These are phyloP conservation scores for Pelobates cultripes DNA, from an alignment of 2,797 vertebrate genomes.

Conservation along the genomic window DNA sequence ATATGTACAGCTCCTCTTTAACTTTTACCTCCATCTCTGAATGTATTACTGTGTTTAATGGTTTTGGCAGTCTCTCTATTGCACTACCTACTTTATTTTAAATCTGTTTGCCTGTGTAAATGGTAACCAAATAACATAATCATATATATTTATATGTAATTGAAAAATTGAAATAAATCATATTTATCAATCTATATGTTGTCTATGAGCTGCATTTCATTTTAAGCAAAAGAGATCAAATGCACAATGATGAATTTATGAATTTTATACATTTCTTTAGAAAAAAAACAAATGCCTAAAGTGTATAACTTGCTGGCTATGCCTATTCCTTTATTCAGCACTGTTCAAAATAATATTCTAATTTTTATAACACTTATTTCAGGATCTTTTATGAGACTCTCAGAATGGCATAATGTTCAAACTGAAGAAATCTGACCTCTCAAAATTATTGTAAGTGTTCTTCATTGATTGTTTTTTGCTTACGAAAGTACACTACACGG, in stretches of 20 bases:
- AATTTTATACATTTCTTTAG: too few species aligned
- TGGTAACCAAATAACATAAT: background rate
- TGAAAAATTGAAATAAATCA: too few species aligned
- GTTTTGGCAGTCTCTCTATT: background rate
- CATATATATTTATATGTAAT: background rate
- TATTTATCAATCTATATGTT: too few species aligned
- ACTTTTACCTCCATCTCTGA: background rate
- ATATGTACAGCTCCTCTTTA: background rate
- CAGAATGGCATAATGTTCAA: background rate
- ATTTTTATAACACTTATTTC: too few species aligned
- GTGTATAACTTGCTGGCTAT: too few species aligned
- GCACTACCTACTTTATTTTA: background rate
- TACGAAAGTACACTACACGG: background rate
- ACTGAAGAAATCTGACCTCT: background rate
- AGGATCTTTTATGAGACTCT: background rate
- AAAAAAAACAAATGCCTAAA: too few species aligned
- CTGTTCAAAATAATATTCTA: too few species aligned
- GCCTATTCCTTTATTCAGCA: background rate
- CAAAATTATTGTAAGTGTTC: background rate
- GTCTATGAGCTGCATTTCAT: background rate
- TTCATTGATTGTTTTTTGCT: background rate
- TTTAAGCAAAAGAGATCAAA: background rate
- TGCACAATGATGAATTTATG: too few species aligned
- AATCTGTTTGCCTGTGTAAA: background rate
- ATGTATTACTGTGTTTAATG: background rate